Evolutionary conservation across 2,797 vertebrate genomes (phyloP).

Genomic region (Sebastes umbrosus): DNA sequence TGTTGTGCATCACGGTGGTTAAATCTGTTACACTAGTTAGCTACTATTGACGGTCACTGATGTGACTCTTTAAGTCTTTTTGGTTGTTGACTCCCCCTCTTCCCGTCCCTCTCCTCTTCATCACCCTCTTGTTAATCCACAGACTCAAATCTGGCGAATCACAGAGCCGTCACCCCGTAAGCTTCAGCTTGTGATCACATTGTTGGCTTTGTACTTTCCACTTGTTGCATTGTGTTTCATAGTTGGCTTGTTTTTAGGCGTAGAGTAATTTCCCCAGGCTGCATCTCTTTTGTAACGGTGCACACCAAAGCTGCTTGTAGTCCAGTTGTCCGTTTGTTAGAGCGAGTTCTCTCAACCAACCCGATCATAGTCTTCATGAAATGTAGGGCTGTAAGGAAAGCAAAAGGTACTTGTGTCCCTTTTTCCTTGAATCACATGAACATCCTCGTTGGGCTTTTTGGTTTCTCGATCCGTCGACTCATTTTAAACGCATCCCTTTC

Average conservation of each 20-base stretch:
- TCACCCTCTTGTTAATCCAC: conserved; percentile 12
- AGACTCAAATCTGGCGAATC: conserved; percentile 26
- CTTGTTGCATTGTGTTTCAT: conserved; percentile 51
- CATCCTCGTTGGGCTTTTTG: conserved; percentile 31
- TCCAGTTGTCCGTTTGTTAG: conserved; percentile 40
- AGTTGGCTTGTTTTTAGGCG: conserved; percentile 34
- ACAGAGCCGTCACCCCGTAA: conserved; percentile 19
- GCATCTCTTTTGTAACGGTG: conserved; percentile 66
- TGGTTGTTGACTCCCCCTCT: neutral
- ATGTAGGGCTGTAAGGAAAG: conserved; percentile 72
- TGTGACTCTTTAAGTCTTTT: conserved; percentile 16
- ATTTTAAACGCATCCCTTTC: conserved; percentile 18
- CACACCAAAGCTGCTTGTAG: conserved; percentile 77
- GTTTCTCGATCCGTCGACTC: conserved; percentile 11
- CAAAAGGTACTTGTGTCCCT: conserved; percentile 46
- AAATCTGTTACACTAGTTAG: conserved; percentile 60
- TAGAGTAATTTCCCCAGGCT: conserved; percentile 48
- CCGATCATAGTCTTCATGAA: conserved; percentile 53
- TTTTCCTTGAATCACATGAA: conserved; percentile 54
- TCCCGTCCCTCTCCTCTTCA: neutral
- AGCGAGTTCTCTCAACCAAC: conserved; percentile 22
- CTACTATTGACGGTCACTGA: conserved; percentile 53
- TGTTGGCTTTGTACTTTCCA: conserved; percentile 40
- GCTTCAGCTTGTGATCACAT: conserved; percentile 31
- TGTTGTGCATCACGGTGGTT: conserved; percentile 71